Base-by-base conservation (phyloP, 2,888 invertebrate species). In the Ganaspis brasiliensis region DNA sequence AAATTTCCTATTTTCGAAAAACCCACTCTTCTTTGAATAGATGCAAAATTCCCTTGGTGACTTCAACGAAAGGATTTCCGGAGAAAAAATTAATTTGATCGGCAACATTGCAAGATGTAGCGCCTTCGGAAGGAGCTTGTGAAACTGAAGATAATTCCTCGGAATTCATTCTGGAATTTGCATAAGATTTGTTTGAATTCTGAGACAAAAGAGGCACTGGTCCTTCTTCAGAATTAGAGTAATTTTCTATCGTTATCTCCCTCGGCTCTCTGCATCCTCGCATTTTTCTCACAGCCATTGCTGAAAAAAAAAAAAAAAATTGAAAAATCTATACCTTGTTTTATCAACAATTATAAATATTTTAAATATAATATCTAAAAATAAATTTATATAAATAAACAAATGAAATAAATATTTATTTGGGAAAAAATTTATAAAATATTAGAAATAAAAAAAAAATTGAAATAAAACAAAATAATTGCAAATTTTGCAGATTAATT, bases 41-140 rank as follows among this genome's bases (percentile, higher is more conserved):
- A 93, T 99, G 99, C 76, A 99, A 93, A 63, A 99, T 96, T 52
- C 99, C 99, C 91, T 98, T 98, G 0, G 98, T 98, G 45, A 98
- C 96, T 92, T 99, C 99, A 0, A 99, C 98, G 86, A 96, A 95
- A 0, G 99, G 99, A 93, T 99, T 99, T 3, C 99, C 99, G 85
- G 97, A 98, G 85, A 97, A 97, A 92, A 98, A 99, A 76, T 82
- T 88, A 8, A 91, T 91, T 79, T 91, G 87, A 79, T 90, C 87
- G 2, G 87, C 80, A 24, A 87, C 81, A n/a, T 82, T 76, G 52
- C 86, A 86, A 6, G 87, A 85, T 40, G 87, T 83, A 2, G 86
- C 85, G 6, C 86, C 86, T 37, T 86, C 86, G 16, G 79, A 83
- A 19, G 81, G 78, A 6, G 82, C 84, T 16, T 85, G 80, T 24